Evolutionary conservation across 2,797 vertebrate genomes (phyloP), one percentile per base, ranked within the genome.

Genomic region (Furcifer pardalis): DNA sequence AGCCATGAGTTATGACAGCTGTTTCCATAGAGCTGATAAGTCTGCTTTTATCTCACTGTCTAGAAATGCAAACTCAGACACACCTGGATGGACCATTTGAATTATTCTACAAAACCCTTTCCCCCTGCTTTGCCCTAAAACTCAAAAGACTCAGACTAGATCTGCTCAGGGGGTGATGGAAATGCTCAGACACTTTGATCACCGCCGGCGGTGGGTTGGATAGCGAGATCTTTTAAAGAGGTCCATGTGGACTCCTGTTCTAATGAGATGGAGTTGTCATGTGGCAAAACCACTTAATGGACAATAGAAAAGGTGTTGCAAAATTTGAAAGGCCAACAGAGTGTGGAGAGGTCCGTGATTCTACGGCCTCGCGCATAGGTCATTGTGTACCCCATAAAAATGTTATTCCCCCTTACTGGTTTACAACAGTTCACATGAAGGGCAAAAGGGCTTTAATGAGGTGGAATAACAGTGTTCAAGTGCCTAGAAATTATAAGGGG

Each of bases 1-100:
- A 75, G 71, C 23, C 62, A 69, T 32, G 27, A 15, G 25, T 65
- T 73, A 65, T n/a, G 30, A 73, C 69, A 66, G 49, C 69, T 79
- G 76, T 85, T 85, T 79, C 78, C 78, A 75, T 66, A 56, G 60
- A 80, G 84, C 37, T 75, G 84, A 75, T 68, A 56, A 75, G 35
- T 85, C 71, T 74, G 60, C 63, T 86, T 73, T 40, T 66, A 35
- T 69, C 75, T 59, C 75, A 59, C 32, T 68, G n/a, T 86, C 79
- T 25, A 1, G 8, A 79, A 52, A 83, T 27, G 15, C 60, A 65
- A 76, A 81, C 80, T 84, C 30, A 82, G 49, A 10, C 86, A 80
- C 2, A 85, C 30, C 49, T 90, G 77, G 60, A 72, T 40, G 44
- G 66, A 56, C 13, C 27, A 52, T 83, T 49, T 32, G 13, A 73